Percentiles rank a stretch among this genome's conserved stretches.
Evolutionary conservation across 2,888 invertebrate genomes (phyloP).

Genomic region (Tipula unca): DNA sequence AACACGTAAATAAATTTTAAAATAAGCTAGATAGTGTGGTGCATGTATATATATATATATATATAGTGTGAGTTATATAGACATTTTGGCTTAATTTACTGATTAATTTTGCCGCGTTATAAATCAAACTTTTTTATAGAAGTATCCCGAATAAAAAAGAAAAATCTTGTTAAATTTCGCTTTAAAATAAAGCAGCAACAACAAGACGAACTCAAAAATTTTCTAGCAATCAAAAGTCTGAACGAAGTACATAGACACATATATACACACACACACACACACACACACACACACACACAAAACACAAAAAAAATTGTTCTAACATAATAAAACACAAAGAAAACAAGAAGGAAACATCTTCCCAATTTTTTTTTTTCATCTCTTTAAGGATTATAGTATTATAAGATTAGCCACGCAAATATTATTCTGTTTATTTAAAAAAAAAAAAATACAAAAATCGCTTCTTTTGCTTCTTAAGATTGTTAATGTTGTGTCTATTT

Average conservation of each 20-base stretch:
- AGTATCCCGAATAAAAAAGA: too few relatives aligned
- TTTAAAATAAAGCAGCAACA: too few relatives aligned
- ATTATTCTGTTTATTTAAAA: conserved; percentile 2
- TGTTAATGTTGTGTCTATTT: background rate
- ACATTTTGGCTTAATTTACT: background rate
- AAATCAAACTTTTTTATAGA: background rate
- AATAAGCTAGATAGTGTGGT: background rate
- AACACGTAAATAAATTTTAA: background rate
- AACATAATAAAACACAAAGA: background rate
- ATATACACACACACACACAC: background rate
- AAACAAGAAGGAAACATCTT: background rate
- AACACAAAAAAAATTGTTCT: background rate
- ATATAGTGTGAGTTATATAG: background rate
- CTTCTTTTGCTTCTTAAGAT: background rate
- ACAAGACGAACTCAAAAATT: too few relatives aligned
- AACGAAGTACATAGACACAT: background rate
- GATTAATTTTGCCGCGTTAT: background rate
- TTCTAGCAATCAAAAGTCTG: too few relatives aligned
- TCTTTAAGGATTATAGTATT: background rate
- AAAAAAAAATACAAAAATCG: background rate
- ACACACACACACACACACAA: too few relatives aligned
- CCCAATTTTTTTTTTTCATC: background rate
- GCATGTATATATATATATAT: background rate
- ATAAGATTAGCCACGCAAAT: conserved; percentile 14
- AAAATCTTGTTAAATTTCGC: too few relatives aligned